A percentile compares a stretch with the other conserved stretches of the same genome.
These are phyloP conservation scores for Cariama cristata DNA, from an alignment of 2,113 vertebrate species.

Conservation along the genomic window DNA sequence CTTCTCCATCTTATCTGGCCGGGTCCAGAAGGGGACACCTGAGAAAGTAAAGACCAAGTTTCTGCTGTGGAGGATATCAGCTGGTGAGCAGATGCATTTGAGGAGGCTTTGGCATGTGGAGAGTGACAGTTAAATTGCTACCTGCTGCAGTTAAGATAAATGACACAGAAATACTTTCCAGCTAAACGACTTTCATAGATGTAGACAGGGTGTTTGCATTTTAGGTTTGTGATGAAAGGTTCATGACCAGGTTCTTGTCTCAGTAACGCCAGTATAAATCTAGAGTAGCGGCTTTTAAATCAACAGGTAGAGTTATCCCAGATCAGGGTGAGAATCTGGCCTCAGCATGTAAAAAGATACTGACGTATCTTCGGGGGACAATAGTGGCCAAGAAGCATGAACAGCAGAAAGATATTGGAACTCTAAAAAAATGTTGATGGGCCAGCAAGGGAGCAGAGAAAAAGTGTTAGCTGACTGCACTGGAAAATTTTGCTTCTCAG, in stretches of 20 bases:
- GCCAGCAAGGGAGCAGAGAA: constrained; percentile 18
- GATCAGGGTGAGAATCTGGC: not conserved
- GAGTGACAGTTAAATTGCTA: constrained; percentile 57
- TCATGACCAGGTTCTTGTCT: constrained; percentile 34
- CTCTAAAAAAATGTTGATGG: not conserved
- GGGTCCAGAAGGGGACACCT: constrained; percentile 92
- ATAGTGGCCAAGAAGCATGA: not conserved
- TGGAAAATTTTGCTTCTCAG: not conserved
- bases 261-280: constrained; percentile 22
- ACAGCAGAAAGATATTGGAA: constrained; percentile 6
- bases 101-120: not conserved
- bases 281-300: constrained; percentile 34
- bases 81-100: constrained; percentile 31
- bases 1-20: constrained; percentile 93
- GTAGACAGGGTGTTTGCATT: constrained; percentile 8
- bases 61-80: not conserved
- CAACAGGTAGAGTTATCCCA: not conserved
- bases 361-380: not conserved
- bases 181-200: constrained; percentile 5
- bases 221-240: constrained; percentile 45
- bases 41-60: not conserved
- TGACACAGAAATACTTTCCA: constrained; percentile 46
- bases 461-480: not conserved
- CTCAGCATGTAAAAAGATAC: not conserved
- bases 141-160: constrained; percentile 48